These are phyloP conservation scores for Trematomus bernacchii DNA, from an alignment of 2,797 vertebrate genomes.

Conservation along the genomic window DNA sequence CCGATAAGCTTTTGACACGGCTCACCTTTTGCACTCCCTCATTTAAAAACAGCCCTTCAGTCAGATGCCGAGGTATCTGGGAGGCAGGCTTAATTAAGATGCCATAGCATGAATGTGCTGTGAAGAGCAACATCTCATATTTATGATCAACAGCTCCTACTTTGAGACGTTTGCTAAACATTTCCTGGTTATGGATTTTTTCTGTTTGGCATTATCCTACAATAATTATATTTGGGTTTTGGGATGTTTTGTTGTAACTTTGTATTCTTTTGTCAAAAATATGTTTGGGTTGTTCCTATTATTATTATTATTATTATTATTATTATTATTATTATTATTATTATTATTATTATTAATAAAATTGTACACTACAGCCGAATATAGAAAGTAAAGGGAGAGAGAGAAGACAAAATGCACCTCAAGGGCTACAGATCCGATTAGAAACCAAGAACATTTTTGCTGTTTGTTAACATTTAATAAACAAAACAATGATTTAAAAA, in stretches of 20 bases:
- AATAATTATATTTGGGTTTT: background rate
- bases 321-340: too few species aligned
- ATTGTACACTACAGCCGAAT: too few species aligned
- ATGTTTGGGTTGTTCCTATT: too few species aligned
- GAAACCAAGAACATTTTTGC: too few species aligned
- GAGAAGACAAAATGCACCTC: too few species aligned
- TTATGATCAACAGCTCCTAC: conserved; percentile 12
- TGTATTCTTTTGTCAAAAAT: too few species aligned
- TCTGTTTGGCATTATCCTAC: background rate
- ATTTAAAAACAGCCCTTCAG: conserved; percentile 14
- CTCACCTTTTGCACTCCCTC: conserved; percentile 10
- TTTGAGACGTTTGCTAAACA: background rate
- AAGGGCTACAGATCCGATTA: too few species aligned
- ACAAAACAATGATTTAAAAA: background rate
- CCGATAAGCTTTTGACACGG: background rate
- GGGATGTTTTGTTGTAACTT: too few species aligned
- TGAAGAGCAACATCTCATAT: background rate
- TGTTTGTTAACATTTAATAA: background rate
- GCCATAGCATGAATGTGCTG: background rate
- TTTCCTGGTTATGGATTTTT: background rate
- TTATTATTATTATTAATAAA: too few species aligned
- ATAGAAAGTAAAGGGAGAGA: too few species aligned
- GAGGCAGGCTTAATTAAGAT: conserved; percentile 6
- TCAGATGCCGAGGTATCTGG: conserved; percentile 12
- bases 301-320: too few species aligned